Percentiles rank a stretch among this genome's conserved stretches.
Conservation (phyloP, 2,113 vertebrate genomes). For the Callospermophilus lateralis region DNA sequence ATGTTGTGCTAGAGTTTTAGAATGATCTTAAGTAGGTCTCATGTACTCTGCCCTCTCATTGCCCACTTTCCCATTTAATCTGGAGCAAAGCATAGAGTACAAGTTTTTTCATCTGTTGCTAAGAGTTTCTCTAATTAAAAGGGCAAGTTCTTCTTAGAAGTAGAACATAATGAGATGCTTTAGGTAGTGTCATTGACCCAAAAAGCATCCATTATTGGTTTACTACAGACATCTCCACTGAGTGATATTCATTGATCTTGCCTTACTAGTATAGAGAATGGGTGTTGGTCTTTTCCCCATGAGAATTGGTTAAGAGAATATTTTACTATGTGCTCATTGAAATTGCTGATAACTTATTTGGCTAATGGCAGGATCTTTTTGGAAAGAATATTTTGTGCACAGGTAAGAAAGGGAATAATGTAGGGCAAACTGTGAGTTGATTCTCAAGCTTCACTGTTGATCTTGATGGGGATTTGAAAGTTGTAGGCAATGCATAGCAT, state of each 20-base stretch:
- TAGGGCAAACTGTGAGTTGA: neutral
- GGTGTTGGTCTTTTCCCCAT: neutral
- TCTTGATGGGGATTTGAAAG: neutral
- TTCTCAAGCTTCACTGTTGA: neutral
- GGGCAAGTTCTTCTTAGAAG: neutral
- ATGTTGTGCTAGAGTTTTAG: neutral
- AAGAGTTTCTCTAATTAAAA: neutral
- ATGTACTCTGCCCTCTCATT: neutral
- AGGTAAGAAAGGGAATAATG: neutral
- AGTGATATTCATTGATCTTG: neutral
- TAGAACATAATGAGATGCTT: neutral
- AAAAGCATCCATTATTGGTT: neutral
- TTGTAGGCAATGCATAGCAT: neutral
- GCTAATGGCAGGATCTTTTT: neutral
- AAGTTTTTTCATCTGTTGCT: neutral
- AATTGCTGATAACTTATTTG: neutral
- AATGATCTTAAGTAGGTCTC: neutral
- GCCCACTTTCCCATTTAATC: neutral
- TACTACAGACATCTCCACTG: neutral
- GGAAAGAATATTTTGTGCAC: neutral
- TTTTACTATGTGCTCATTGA: neutral
- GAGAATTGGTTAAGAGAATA: neutral
- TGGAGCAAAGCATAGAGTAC: neutral
- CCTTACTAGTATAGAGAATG: neutral
- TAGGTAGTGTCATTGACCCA: neutral